Percentiles rank a stretch among this genome's conserved stretches.
Conservation (phyloP, 1,140 invertebrate genomes). For the Medauroidea extradentata region DNA sequence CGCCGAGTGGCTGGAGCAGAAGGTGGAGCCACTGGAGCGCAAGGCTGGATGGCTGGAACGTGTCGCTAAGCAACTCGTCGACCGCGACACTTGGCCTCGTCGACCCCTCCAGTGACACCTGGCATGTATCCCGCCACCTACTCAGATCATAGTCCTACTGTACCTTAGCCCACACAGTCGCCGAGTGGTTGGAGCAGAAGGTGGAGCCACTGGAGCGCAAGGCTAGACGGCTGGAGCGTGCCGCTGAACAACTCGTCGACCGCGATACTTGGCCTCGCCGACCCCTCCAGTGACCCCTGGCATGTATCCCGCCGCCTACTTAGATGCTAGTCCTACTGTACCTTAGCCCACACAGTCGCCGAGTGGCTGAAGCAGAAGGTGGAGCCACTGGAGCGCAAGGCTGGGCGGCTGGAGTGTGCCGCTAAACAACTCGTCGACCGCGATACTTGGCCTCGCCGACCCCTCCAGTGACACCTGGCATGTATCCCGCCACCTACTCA, state of each 20-base stretch:
- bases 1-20: conserved; percentile 18
- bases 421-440: neutral
- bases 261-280: conserved; percentile 8
- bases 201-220: conserved; percentile 4
- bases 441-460: conserved; percentile 9
- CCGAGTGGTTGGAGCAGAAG: conserved; percentile 17
- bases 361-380: conserved; percentile 17
- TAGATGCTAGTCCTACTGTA: conserved; percentile 7
- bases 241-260: neutral
- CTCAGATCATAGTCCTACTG: conserved; percentile 2
- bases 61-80: neutral
- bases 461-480: neutral
- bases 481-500: neutral
- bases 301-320: too few relatives aligned
- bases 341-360: conserved; percentile 1
- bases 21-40: conserved; percentile 5
- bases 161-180: conserved; percentile 1
- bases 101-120: conserved; percentile 10
- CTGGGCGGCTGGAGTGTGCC: neutral
- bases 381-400: neutral
- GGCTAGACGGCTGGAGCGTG: neutral
- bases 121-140: neutral
- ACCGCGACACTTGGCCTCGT: conserved; percentile 6
- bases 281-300: too few relatives aligned
- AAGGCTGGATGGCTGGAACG: neutral